Base-by-base conservation (phyloP, 1,140 invertebrate species). In the Hypsibius dujardini region DNA sequence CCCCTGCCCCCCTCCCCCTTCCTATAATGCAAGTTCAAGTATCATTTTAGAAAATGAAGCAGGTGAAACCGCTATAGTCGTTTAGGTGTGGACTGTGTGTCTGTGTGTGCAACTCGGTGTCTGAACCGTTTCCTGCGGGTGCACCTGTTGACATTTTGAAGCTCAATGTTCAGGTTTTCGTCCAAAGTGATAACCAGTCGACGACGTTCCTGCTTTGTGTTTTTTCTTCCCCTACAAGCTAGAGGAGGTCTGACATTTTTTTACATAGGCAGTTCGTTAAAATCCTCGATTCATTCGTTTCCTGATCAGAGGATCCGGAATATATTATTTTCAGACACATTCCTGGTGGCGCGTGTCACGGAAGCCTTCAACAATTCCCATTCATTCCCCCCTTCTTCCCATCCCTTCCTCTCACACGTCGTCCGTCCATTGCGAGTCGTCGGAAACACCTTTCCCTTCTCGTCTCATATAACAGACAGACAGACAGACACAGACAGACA, bases 41-140 rank as follows among this genome's bases (percentile, higher is more conserved):
- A 56, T 56, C 50, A 56, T 56, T 56, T 56, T 56, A 56, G 50
- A 56, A 56, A 56, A n/a, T 56, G 7, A n/a, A 56, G 50, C 50
- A 56, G 50, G 50, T 56, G 50, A 56, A n/a, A n/a, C n/a, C n/a
- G n/a, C n/a, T 56, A 56, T 56, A 7, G 50, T 7, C 50, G n/a
- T n/a, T n/a, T n/a, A 56, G 50, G n/a, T n/a, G n/a, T n/a, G 7
- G 50, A 56, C 50, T n/a, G n/a, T 56, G 50, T n/a, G n/a, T n/a
- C 7, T 56, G 50, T 7, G 50, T 56, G 50, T n/a, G 50, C 50
- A 56, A 7, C 50, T 7, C 7, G 50, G 7, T 7, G 50, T 7
- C 7, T 7, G 7, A 56, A 7, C 50, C n/a, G 50, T 7, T n/a
- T n/a, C 7, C 7, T 56, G 50, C 50, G 50, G n/a, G 7, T 56